phyloP scores from a whole-genome alignment of 53 echinoderm and acorn worm genomes.

The Stichopus horrens region DNA sequence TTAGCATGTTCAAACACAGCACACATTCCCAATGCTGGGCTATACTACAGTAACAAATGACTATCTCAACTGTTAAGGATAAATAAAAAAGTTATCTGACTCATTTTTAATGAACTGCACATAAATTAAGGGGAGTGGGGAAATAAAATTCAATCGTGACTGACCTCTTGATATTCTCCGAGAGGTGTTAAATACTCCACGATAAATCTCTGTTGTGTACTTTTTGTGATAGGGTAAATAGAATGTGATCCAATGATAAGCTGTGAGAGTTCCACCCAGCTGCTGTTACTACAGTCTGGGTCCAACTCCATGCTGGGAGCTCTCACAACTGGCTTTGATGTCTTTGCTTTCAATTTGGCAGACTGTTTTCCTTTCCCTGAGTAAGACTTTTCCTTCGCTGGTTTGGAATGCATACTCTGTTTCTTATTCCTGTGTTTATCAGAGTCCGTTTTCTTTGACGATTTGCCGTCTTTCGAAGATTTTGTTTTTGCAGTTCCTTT shows the following conservation, averaged over 20 bases:
- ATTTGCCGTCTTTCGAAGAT: not conserved
- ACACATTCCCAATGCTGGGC: too few relatives aligned
- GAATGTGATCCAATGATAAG: slow-evolving; percentile 86
- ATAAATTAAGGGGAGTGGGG: too few relatives aligned
- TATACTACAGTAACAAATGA: too few relatives aligned
- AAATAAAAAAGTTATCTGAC: too few relatives aligned
- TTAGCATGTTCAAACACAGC: too few relatives aligned
- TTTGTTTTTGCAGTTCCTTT: not conserved
- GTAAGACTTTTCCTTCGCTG: slow-evolving; percentile 10
- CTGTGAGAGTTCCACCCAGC: slow-evolving; percentile 87
- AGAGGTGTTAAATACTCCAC: slow-evolving; percentile 95
- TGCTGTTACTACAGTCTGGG: slow-evolving; percentile 91
- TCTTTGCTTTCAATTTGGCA: slow-evolving; percentile 47
- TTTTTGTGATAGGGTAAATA: slow-evolving; percentile 78
- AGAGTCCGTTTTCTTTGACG: slow-evolving; percentile 10
- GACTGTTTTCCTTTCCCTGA: slow-evolving; percentile 32
- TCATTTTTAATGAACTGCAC: too few relatives aligned
- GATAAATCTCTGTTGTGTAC: slow-evolving; percentile 92
- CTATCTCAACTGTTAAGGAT: too few relatives aligned
- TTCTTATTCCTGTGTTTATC: slow-evolving; percentile 9
- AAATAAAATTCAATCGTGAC: not conserved
- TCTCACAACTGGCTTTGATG: slow-evolving; percentile 12
- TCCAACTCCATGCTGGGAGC: slow-evolving; percentile 25
- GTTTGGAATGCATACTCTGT: not conserved
- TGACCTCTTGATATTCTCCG: slow-evolving; percentile 98